A percentile compares a stretch with the other conserved stretches of the same genome.
phyloP scores from a whole-genome alignment of 1,140 invertebrate species.

The Euwallacea similis region DNA sequence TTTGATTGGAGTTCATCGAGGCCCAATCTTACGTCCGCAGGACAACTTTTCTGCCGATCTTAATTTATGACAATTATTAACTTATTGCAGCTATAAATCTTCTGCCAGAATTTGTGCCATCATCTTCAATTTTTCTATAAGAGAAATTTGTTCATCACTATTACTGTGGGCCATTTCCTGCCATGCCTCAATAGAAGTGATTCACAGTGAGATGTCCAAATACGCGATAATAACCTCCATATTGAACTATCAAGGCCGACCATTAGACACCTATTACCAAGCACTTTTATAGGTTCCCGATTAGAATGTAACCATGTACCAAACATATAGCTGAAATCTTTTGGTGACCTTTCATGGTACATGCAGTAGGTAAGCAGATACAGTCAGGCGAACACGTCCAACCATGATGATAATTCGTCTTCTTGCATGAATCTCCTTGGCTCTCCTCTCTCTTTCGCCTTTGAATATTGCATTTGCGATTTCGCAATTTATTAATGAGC shows the following conservation, averaged over 20 bases:
- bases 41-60: not conserved
- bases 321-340: conserved; percentile 3
- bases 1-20: conserved; percentile 16
- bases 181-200: too few relatives aligned
- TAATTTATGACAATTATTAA: not conserved
- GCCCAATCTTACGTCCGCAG: conserved; percentile 16
- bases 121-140: too few relatives aligned
- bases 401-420: conserved; percentile 33
- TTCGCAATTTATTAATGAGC: conserved; percentile 40
- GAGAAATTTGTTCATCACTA: too few relatives aligned
- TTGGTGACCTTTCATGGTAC: conserved; percentile 13
- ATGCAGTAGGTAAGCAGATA: conserved; percentile 19
- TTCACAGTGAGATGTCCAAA: not conserved
- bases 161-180: too few relatives aligned
- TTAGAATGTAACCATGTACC: not conserved
- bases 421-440: conserved; percentile 43
- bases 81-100: not conserved
- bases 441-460: conserved; percentile 41
- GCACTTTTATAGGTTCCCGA: not conserved
- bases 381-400: conserved; percentile 13
- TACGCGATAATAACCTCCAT: not conserved
- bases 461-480: conserved; percentile 38
- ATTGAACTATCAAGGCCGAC: not conserved
- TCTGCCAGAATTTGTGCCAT: too few relatives aligned
- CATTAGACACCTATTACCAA: not conserved